Evolutionary conservation across 2,113 vertebrate species (phyloP), one percentile per base, ranked within the genome.

Genomic region (Cephalopholis sonnerati): DNA sequence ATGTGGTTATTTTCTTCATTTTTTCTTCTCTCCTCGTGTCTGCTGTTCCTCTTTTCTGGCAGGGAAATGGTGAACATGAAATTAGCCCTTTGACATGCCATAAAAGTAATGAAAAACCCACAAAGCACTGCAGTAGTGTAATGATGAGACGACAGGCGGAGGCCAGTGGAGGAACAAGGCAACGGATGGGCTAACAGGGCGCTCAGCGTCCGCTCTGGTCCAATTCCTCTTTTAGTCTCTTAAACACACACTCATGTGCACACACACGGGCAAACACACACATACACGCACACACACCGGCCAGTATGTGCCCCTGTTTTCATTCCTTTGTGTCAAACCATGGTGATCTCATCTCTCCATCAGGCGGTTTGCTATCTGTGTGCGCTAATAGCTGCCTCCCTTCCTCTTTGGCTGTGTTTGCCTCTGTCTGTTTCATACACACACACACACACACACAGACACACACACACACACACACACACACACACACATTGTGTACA

Each of bases 291-390:
- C 75, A 73, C 61, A 80, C 61, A 66, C 64, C 0, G 1, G 54
- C 46, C 68, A 65, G 27, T 87, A 64, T 89, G 61, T 85, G 81
- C 63, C 82, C 51, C 69, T 91, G 88, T 93, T 93, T 93, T 92
- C 84, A 90, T 93, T 93, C 86, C 89, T 94, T 91, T 93, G 89
- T 92, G 84, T 93, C 83, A 81, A 90, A 83, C 79, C 75, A 51
- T 74, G 29, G 88, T 95, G 93, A 94, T 92, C 91, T 94, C 93
- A 94, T 94, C 93, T 87, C 89, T 90, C 74, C 87, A 92, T 86
- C 89, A 77, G 86, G 83, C 80, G 12, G 83, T 82, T 89, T 91
- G 89, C 70, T 82, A 80, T 90, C 80, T 81, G 78, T 92, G 78
- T 79, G 82, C 29, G 57, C 77, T 85, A 92, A 85, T 90, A 89